phyloP scores from a whole-genome alignment of 2,113 vertebrate species.

The Oryzias curvinotus region DNA sequence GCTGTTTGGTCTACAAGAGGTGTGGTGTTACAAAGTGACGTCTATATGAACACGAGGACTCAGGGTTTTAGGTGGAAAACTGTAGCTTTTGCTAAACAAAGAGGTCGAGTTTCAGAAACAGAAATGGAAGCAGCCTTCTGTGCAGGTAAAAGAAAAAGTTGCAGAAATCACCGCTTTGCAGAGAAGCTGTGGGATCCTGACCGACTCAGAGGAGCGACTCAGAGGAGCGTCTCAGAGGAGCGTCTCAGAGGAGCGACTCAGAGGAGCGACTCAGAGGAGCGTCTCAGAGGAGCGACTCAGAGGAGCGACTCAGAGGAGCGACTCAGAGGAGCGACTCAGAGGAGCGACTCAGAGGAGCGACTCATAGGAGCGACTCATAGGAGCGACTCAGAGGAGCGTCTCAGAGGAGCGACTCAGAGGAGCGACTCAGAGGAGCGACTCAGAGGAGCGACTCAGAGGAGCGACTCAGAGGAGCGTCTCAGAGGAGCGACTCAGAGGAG shows the following conservation, averaged over 20 bases:
- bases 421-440: conserved; percentile 45
- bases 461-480: too few species aligned
- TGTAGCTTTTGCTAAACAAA: too few species aligned
- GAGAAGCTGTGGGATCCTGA: conserved; percentile 42
- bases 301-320: conserved; percentile 46
- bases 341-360: conserved; percentile 46
- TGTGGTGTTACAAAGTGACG: too few species aligned
- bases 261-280: conserved; percentile 40
- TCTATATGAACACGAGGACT: too few species aligned
- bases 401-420: conserved; percentile 45
- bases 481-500: conserved; percentile 49
- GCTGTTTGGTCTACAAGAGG: too few species aligned
- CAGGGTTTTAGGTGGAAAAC: too few species aligned
- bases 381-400: conserved; percentile 40
- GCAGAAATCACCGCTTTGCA: conserved; percentile 21
- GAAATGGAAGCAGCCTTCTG: conserved; percentile 1
- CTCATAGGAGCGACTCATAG: conserved; percentile 42
- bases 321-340: conserved; percentile 37
- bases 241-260: too few species aligned
- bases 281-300: conserved; percentile 47
- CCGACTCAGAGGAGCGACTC: conserved; percentile 44
- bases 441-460: conserved; percentile 39
- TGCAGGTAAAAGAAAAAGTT: background rate
- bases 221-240: too few species aligned
- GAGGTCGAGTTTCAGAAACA: background rate